Evolutionary conservation across 2,797 vertebrate species (phyloP).

Genomic region (Acanthurus tractus): DNA sequence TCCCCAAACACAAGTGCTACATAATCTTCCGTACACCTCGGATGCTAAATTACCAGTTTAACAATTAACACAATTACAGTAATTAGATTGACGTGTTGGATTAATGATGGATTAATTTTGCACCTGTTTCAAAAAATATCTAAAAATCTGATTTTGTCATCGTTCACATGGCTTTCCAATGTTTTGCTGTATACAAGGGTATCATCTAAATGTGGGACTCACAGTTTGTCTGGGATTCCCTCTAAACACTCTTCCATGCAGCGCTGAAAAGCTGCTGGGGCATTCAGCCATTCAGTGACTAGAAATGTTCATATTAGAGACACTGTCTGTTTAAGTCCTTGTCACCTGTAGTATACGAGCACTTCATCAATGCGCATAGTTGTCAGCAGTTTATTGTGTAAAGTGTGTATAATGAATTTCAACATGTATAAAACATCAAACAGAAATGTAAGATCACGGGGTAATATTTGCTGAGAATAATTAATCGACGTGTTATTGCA

Average conservation of each 20-base stretch:
- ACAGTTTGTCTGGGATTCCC: background rate
- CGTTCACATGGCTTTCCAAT: background rate
- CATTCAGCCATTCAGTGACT: conserved; percentile 9
- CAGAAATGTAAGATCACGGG: conserved; percentile 25
- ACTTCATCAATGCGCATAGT: conserved; percentile 34
- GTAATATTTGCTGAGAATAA: background rate
- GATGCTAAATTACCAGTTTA: conserved; percentile 4
- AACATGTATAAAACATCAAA: conserved; percentile 48
- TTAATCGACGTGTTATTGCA: too few species aligned
- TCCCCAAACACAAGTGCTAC: conserved; percentile 16
- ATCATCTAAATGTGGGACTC: conserved; percentile 7
- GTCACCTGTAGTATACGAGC: conserved; percentile 40
- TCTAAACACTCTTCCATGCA: conserved; percentile 1
- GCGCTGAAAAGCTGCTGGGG: background rate
- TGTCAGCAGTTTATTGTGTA: conserved; percentile 48
- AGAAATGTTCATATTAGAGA: conserved; percentile 7
- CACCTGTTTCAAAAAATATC: conserved; percentile 21
- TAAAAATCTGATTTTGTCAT: conserved; percentile 28
- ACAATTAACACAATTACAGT: background rate
- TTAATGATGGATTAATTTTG: conserved; percentile 40
- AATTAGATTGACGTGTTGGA: conserved; percentile 12
- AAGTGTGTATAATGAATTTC: conserved; percentile 39
- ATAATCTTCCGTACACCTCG: conserved; percentile 15
- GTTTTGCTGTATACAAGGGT: conserved; percentile 5
- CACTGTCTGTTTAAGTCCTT: conserved; percentile 26